Evolutionary conservation across 1,140 invertebrate genomes (phyloP), one percentile per base, ranked within the genome.

Genomic region (Achatina immaculata): DNA sequence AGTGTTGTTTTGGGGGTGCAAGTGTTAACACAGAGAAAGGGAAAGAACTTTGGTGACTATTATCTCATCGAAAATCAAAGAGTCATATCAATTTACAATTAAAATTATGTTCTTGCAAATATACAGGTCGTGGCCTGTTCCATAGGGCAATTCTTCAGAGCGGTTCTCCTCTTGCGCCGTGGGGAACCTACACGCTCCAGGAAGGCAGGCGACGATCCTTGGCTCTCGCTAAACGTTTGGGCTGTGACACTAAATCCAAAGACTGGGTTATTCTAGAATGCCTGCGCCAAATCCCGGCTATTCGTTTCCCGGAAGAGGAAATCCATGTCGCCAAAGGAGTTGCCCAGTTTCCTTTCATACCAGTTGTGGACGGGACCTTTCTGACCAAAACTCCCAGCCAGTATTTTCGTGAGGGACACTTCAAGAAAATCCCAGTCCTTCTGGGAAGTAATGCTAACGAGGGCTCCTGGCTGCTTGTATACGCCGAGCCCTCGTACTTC

Each of bases 391-490:
- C 94, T 80, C 97, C 97, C 0, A 91, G 93, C 65, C 93, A 94
- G 51, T 95, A 78, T 48, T 62, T 78, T 1, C 40, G 93, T 51
- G 94, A 94, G 66, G 93, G 95, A 79, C 96, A 97, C 86, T 99
- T 98, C 91, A 99, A 99, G 90, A 96, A 96, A 89, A 96, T 95
- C n/a, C 96, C 96, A 86, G 95, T 99, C 81, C 92, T 99, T 28
- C 94, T 98, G 93, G 98, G 98, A 4, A 96, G 95, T 51, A 98
- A 98, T 88, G 95, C 94, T 0, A 97, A 99, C 90, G 98, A 99
- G 91, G 91, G 91, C 21, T 96, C 95, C 87, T 98, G 96, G 88
- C 98, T 98, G 87, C 96, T 98, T 74, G 95, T 98, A 81, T 98
- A 98, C 90, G 97, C 97, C 78, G 81, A 78, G 71, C 73, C 21